Evolutionary conservation across 2,113 vertebrate genomes (phyloP).

Genomic region (Oceanodroma tethys): DNA sequence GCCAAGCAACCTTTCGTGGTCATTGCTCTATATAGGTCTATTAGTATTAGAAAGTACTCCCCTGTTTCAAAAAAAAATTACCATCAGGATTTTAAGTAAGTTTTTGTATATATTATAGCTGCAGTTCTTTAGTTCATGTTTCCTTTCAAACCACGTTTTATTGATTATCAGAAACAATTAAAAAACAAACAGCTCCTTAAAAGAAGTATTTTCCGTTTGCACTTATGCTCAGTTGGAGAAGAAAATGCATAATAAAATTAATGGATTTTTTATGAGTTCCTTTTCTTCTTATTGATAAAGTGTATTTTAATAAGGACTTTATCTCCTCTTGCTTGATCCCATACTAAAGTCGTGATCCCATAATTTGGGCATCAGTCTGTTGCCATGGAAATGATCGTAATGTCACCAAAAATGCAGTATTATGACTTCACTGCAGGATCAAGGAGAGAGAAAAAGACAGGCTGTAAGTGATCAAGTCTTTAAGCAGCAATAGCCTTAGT

Average conservation of each 20-base stretch:
- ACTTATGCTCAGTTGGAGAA: neutral
- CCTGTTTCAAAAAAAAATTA: neutral
- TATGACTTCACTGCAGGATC: slow-evolving; percentile 55
- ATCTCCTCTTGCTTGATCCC: slow-evolving; percentile 31
- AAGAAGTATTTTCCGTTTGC: neutral
- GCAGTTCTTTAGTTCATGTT: neutral
- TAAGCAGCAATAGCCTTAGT: neutral
- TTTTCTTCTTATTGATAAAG: slow-evolving; percentile 23
- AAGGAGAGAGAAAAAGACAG: slow-evolving; percentile 20
- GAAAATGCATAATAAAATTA: neutral
- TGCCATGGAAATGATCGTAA: slow-evolving; percentile 72
- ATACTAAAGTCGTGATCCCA: slow-evolving; percentile 14
- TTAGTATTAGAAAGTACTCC: neutral
- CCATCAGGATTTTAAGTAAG: neutral
- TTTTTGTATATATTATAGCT: neutral
- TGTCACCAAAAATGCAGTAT: slow-evolving; percentile 58
- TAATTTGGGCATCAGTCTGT: slow-evolving; percentile 61
- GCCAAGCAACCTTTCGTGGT: neutral
- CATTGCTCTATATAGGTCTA: neutral
- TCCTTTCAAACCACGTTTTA: neutral
- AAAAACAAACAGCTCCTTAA: neutral
- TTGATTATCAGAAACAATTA: neutral
- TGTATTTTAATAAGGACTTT: slow-evolving; percentile 56
- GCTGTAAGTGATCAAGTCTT: neutral
- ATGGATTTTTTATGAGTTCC: neutral